These are phyloP conservation scores for Andricus curvator DNA, from an alignment of 2,888 invertebrate genomes.

Conservation along the genomic window DNA sequence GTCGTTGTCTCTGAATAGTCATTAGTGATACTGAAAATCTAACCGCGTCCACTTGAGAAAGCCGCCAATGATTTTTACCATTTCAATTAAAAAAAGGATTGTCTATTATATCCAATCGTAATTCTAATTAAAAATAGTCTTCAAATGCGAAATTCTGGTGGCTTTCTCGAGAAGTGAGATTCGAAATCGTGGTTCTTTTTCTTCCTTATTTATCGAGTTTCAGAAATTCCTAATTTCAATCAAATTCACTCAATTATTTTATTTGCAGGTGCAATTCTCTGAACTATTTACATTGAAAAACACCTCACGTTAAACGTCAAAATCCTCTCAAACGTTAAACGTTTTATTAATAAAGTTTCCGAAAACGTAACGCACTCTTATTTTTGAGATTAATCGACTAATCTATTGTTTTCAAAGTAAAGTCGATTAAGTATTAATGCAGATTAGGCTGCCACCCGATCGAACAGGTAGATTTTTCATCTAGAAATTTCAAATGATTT, in stretches of 20 bases:
- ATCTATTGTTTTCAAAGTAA: constrained; percentile 6
- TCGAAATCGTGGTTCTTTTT: constrained; percentile 25
- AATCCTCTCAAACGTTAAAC: constrained; percentile 55
- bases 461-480: not conserved
- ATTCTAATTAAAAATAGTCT: not conserved
- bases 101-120: not conserved
- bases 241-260: not conserved
- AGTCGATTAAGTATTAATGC: not conserved
- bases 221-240: constrained; percentile 1
- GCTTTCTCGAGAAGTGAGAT: constrained; percentile 22
- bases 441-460: constrained; percentile 41
- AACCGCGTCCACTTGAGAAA: constrained; percentile 51
- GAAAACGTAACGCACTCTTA: constrained; percentile 19
- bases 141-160: not conserved
- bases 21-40: constrained; percentile 61
- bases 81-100: not conserved
- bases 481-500: not conserved
- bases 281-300: constrained; percentile 63
- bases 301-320: constrained; percentile 58
- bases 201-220: constrained; percentile 12
- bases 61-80: not conserved
- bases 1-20: constrained; percentile 78
- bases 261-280: constrained; percentile 22
- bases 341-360: constrained; percentile 7
- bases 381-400: constrained; percentile 21